phyloP scores from a whole-genome alignment of 2,888 invertebrate species.

The Dolichopus griseipennis region DNA sequence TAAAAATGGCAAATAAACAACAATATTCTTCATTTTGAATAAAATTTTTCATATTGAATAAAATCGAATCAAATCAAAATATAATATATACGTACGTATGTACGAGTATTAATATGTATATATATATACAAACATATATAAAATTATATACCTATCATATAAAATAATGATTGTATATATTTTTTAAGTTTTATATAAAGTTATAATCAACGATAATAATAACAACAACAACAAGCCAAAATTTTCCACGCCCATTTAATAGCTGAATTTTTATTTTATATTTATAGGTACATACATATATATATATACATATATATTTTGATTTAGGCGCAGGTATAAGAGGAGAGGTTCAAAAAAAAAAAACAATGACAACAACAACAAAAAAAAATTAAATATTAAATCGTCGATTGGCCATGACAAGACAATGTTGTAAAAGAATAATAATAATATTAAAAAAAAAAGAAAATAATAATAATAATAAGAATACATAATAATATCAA shows the following conservation, averaged over 20 bases:
- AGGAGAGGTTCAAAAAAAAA: not conserved
- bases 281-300: too few relatives aligned
- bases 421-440: constrained; percentile 2
- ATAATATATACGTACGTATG: too few relatives aligned
- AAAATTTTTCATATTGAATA: too few relatives aligned
- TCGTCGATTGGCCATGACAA: constrained; percentile 6
- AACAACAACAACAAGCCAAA: not conserved
- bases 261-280: not conserved
- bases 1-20: too few relatives aligned
- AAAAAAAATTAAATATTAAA: not conserved
- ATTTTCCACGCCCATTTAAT: constrained; percentile 6
- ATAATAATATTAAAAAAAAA: not conserved
- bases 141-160: too few relatives aligned
- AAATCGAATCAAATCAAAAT: too few relatives aligned
- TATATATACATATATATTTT: not conserved
- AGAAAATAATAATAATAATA: not conserved
- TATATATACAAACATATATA: too few relatives aligned
- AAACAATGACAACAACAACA: too few relatives aligned
- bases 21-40: too few relatives aligned
- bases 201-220: not conserved
- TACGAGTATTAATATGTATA: too few relatives aligned
- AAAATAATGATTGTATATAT: too few relatives aligned
- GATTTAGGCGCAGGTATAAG: not conserved
- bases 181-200: too few relatives aligned
- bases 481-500: not conserved